Evolutionary conservation across 2,113 vertebrate genomes (phyloP).

Genomic region (Microcebus murinus): DNA sequence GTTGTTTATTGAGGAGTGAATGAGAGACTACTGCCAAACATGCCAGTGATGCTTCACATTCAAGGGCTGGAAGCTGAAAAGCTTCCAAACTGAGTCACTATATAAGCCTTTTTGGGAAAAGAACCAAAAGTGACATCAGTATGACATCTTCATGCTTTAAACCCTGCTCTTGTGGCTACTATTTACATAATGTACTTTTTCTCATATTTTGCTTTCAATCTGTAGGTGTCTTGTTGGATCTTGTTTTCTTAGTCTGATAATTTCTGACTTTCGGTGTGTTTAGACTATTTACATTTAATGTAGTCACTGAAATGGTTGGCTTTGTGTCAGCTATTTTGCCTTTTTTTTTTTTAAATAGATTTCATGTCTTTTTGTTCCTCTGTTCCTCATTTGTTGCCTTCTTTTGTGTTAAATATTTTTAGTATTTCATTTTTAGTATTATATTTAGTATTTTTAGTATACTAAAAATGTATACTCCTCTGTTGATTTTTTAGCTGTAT

Average conservation of each 20-base stretch:
- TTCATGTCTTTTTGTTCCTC: neutral
- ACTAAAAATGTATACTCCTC: neutral
- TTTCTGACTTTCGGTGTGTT: neutral
- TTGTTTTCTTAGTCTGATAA: neutral
- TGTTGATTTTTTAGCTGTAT: neutral
- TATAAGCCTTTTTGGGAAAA: slow-evolving; percentile 77
- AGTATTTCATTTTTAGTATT: neutral
- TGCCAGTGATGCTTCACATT: slow-evolving; percentile 90
- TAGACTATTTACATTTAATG: neutral
- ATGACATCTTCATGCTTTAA: slow-evolving; percentile 82
- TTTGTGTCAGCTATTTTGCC: neutral
- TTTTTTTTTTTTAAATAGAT: neutral
- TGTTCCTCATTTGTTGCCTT: neutral
- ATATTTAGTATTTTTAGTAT: too few species aligned
- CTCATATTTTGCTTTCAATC: neutral
- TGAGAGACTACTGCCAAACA: slow-evolving; percentile 87
- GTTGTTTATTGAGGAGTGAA: slow-evolving; percentile 91
- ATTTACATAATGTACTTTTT: neutral
- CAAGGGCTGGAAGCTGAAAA: slow-evolving; percentile 86
- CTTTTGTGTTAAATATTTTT: neutral
- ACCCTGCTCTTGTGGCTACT: neutral
- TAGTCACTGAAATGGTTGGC: neutral
- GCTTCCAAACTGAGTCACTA: slow-evolving; percentile 84
- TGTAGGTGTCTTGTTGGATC: neutral
- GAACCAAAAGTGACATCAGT: slow-evolving; percentile 78